phyloP scores from a whole-genome alignment of 2,797 vertebrate genomes.

The Pyrocephalus nanus region DNA sequence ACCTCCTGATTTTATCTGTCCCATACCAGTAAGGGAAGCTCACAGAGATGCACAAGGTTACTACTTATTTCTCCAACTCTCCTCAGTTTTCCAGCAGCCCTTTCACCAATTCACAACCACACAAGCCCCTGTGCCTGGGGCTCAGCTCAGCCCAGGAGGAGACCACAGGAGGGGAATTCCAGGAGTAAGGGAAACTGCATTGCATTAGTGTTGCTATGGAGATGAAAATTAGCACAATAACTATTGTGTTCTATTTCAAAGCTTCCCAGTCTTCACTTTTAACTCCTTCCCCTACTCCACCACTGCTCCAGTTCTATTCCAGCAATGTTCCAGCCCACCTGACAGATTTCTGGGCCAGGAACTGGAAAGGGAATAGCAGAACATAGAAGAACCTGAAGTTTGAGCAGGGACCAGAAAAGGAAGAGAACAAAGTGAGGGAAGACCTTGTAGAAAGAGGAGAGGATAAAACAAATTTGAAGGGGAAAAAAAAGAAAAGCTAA shows the following conservation, averaged over 20 bases:
- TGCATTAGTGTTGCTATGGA: slow-evolving; percentile 27
- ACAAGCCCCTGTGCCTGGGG: neutral
- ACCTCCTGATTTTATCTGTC: neutral
- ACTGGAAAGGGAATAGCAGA: neutral
- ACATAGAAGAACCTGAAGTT: neutral
- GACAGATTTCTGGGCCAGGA: neutral
- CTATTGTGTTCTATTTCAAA: slow-evolving; percentile 31
- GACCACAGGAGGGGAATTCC: slow-evolving; percentile 13
- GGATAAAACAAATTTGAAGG: neutral
- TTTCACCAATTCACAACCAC: neutral
- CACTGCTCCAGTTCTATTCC: neutral
- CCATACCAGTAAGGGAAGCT: neutral
- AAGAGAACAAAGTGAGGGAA: neutral
- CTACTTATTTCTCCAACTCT: neutral
- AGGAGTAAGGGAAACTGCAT: neutral
- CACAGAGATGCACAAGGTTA: neutral
- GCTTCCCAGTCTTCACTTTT: slow-evolving; percentile 2
- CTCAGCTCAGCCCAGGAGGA: neutral
- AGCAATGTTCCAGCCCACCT: neutral
- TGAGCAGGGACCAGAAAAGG: neutral
- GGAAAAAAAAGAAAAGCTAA: too few relatives aligned
- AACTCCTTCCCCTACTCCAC: neutral
- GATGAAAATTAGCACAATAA: slow-evolving; percentile 44
- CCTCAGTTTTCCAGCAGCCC: neutral
- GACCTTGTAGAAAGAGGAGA: neutral